Evolutionary conservation across 2,888 invertebrate genomes (phyloP), one percentile per base, ranked within the genome.

Genomic region (Trilocha varians): DNA sequence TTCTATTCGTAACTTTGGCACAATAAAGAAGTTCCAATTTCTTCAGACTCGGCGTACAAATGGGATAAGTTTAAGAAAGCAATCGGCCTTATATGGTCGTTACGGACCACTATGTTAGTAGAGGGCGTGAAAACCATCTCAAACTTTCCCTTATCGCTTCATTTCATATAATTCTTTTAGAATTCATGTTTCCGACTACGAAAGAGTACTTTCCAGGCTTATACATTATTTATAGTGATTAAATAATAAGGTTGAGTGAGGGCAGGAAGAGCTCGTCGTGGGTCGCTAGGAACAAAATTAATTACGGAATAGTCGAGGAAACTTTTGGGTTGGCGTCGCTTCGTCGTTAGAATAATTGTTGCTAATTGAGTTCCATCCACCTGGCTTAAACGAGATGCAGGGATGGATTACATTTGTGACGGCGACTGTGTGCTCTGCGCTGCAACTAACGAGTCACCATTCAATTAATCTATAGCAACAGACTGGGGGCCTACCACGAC

Each of bases 21-120:
- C 78, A 77, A 76, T 80, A 78, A 79, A 82, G 77, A 77, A 80
- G 76, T 82, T 82, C 69, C 67, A 67, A 78, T 80, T 72, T 67
- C 67, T 77, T 62, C 62, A 67, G 67, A 66, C 70, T 57, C 65
- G 60, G 68, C 64, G 72, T 78, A 76, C 77, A 79, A 83, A 83
- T 83, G 79, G 80, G 80, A 77, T 75, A 82, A 83, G 74, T 83
- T 83, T 79, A 77, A 75, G 80, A 78, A 82, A 82, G 83, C 83
- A 82, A 83, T 82, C 78, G 78, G 72, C 76, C 78, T 79, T 82
- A 80, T 82, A 82, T 78, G 80, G 77, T 78, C 78, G 79, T 79
- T 79, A 78, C 70, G 73, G 74, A 76, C 76, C 75, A 73, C 75
- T 76, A 74, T 62, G 65, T 62, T 38, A 70, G 70, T 61, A 65